Evolutionary conservation across 1,140 invertebrate genomes (phyloP), one percentile per base, ranked within the genome.

Genomic region (Cyphomyrmex costatus): DNA sequence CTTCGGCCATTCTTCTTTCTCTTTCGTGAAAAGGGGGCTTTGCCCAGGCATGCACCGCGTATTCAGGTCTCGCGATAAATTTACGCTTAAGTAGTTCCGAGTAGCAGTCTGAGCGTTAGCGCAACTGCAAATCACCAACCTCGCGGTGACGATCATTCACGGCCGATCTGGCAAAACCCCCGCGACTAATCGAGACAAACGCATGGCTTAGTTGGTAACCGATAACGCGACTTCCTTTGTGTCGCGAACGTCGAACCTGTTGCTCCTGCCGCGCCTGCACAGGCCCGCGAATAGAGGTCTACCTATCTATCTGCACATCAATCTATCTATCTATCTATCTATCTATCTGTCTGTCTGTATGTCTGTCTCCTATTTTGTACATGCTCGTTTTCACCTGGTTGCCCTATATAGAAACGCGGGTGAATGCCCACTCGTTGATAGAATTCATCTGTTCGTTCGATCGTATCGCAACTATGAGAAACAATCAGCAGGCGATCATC

Each of bases 311-410:
- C 42, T 79, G 0, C 7, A 14, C 6, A 49, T 16, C 24, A 6
- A 49, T 49, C 27, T 16, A 16, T 58, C 77, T 53, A 27, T 53
- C 77, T 66, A 4, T 66, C 60, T 42, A n/a, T n/a, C n/a, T 49
- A 30, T 79, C 36, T 36, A 51, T 87, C 58, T 16, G 33, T 63
- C 36, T 78, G 3, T 12, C 27, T 27, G 5, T 56, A 21, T 58
- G 46, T 71, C 33, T 33, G 36, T 60, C 56, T 8, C n/a, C 68
- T 87, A 68, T 87, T 90, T 58, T 73, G 24, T 87, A 87, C 58
- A 79, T 80, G 80, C 68, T 82, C 74, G 53, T 89, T 82, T 82
- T 89, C 86, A 87, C 70, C 89, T 85, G 86, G 76, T 63, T 90
- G 71, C 76, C 21, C 76, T 70, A 46, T 73, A 83, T 53, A 56